phyloP scores from a whole-genome alignment of 2,888 invertebrate species.

The Erebia palarica region DNA sequence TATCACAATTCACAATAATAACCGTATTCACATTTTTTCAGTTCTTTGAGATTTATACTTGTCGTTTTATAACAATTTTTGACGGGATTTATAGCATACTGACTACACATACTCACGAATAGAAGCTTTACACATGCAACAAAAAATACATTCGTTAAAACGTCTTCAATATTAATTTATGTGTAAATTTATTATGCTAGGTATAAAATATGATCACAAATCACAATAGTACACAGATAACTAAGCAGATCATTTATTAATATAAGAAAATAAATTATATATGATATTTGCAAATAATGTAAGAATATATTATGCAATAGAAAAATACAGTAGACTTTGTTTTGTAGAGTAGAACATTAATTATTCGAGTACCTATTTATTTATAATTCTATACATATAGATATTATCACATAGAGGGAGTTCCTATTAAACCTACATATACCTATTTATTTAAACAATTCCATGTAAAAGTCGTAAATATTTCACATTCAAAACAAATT shows the following conservation, averaged over 20 bases:
- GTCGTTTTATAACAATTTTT: background rate
- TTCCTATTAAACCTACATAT: constrained; percentile 1
- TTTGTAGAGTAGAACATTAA: constrained; percentile 1
- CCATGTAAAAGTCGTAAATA: too few relatives aligned
- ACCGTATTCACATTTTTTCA: background rate
- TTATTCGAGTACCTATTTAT: background rate
- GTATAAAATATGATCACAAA: constrained; percentile 6
- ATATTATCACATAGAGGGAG: constrained; percentile 10
- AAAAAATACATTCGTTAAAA: background rate
- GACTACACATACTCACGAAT: background rate
- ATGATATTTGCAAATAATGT: background rate
- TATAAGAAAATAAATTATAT: background rate
- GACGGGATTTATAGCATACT: background rate
- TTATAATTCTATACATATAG: constrained; percentile 5
- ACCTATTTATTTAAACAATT: background rate
- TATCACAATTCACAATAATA: background rate
- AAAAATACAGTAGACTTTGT: constrained; percentile 7
- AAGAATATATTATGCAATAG: constrained; percentile 8
- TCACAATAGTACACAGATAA: background rate
- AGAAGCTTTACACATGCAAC: background rate
- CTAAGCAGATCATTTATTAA: background rate
- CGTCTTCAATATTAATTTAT: background rate
- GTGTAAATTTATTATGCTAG: background rate
- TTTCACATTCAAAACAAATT: background rate
- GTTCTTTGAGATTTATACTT: background rate